A percentile compares a stretch with the other conserved stretches of the same genome.
These are phyloP conservation scores for Cyclophora albipunctata DNA, from an alignment of 2,888 invertebrate species.

Conservation along the genomic window DNA sequence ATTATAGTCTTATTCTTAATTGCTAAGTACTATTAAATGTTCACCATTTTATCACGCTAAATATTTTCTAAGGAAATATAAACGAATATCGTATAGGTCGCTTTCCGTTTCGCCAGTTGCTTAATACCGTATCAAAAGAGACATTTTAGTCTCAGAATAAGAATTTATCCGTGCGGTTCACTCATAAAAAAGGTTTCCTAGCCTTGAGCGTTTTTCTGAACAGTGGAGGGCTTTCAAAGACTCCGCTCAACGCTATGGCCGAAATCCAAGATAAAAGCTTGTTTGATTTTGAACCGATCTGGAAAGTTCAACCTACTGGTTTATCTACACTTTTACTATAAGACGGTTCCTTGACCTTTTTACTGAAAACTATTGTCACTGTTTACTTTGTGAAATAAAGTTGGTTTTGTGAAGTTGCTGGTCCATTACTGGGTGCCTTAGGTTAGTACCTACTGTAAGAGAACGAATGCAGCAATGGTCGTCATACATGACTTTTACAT, in stretches of 20 bases:
- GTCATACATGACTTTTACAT: no score
- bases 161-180: conserved; percentile 30
- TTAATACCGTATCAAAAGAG: conserved; percentile 25
- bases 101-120: conserved; percentile 2
- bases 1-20: no score
- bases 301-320: conserved; percentile 28
- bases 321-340: conserved; percentile 20
- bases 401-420: no score
- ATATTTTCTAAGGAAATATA: no score
- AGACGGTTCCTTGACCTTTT: no score
- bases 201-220: conserved; percentile 44
- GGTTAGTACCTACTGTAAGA: no score
- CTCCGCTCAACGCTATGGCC: conserved; percentile 34
- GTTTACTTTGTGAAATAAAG: no score
- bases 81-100: no score
- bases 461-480: no score
- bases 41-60: no score
- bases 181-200: conserved; percentile 31
- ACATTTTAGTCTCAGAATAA: conserved; percentile 7
- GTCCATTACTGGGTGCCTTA: no score
- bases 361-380: not conserved
- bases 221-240: conserved; percentile 39
- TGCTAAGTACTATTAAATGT: no score
- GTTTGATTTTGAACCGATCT: conserved; percentile 32
- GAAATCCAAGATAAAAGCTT: conserved; percentile 35